Conservation (phyloP, 2,797 vertebrate species). For the Hypotaenidia philippensis region DNA sequence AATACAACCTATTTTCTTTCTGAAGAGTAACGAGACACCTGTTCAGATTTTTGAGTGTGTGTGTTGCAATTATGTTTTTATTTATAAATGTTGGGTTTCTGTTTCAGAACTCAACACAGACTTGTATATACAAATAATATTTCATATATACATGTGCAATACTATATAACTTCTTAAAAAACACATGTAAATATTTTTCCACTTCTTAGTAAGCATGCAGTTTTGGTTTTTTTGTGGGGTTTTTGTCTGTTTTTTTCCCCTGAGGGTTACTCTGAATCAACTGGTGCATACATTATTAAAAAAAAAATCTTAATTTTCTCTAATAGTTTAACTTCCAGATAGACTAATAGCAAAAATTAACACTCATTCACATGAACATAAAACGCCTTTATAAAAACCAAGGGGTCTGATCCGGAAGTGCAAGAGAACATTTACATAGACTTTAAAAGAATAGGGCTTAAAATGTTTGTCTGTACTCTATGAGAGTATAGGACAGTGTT, state of each 20-base stretch:
- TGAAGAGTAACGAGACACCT: neutral
- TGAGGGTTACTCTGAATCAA: neutral
- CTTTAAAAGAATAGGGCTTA: neutral
- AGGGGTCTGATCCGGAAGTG: slow-evolving; percentile 9
- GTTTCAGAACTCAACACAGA: neutral
- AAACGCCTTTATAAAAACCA: neutral
- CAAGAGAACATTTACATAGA: neutral
- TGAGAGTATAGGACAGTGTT: neutral
- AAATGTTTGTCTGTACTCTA: neutral
- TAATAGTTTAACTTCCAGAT: neutral
- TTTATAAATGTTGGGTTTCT: neutral
- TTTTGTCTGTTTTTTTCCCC: neutral
- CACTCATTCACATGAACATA: neutral
- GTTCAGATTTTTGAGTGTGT: neutral
- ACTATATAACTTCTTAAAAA: neutral
- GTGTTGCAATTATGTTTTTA: neutral
- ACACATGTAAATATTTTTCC: neutral
- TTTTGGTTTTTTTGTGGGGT: too few species aligned
- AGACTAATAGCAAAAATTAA: neutral
- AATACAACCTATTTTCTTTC: neutral
- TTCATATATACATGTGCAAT: neutral
- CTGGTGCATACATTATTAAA: neutral
- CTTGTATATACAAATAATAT: neutral
- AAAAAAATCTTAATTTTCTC: neutral
- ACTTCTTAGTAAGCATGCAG: neutral